Evolutionary conservation across 1,140 invertebrate genomes (phyloP).

Genomic region (Olivierus martensii): DNA sequence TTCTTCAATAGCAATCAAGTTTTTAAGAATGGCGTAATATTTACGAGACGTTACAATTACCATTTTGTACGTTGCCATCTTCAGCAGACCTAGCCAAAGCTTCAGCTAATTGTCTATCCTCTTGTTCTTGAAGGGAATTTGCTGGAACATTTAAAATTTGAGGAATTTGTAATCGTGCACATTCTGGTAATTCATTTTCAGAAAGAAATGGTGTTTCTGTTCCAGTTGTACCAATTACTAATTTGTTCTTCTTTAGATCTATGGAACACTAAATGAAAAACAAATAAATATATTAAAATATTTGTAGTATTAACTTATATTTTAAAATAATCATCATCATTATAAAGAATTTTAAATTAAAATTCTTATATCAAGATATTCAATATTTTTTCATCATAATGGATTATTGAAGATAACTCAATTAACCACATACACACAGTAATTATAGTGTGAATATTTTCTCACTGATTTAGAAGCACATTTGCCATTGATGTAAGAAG

Average conservation of each 20-base stretch:
- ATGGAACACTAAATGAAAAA: constrained; percentile 58
- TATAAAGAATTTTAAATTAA: background rate
- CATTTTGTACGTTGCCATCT: background rate
- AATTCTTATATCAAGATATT: no score
- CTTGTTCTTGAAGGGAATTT: constrained; percentile 28
- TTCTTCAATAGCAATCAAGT: background rate
- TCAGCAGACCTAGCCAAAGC: constrained; percentile 33
- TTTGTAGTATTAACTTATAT: background rate
- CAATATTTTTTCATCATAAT: no score
- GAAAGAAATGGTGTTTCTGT: constrained; percentile 79
- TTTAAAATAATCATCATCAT: background rate
- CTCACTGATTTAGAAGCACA: no score
- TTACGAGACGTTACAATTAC: background rate
- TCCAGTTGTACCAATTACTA: constrained; percentile 89
- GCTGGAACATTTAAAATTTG: background rate
- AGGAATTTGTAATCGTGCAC: constrained; percentile 37
- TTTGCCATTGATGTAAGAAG: no score
- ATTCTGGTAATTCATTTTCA: constrained; percentile 68
- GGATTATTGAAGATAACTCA: no score
- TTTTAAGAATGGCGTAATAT: background rate
- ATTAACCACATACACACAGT: no score
- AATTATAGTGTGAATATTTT: no score
- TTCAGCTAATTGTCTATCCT: constrained; percentile 47
- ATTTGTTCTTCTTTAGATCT: constrained; percentile 74
- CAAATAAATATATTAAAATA: constrained; percentile 4